Conservation (phyloP, 2,797 vertebrate genomes). For the Periophthalmus magnuspinnatus region DNA sequence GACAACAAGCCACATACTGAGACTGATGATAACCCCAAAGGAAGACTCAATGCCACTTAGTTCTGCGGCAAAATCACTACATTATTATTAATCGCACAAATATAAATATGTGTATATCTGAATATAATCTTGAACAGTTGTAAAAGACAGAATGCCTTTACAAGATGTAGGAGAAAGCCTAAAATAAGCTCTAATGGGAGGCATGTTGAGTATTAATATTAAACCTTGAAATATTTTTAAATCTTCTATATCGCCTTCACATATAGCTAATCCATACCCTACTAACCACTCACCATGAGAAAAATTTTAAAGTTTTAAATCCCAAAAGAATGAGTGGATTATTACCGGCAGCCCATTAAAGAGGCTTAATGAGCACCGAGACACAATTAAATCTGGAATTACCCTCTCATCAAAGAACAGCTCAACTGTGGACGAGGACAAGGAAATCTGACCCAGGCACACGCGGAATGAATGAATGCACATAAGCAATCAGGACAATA, state of each 20-base stretch:
- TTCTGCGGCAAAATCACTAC: neutral
- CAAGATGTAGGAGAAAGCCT: constrained; percentile 13
- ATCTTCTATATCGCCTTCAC: constrained; percentile 40
- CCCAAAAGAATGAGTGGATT: constrained; percentile 72
- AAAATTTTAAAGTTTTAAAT: constrained; percentile 59
- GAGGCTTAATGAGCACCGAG: constrained; percentile 75
- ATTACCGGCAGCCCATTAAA: constrained; percentile 78
- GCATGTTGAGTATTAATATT: constrained; percentile 39
- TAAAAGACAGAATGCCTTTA: constrained; percentile 13
- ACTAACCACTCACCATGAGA: constrained; percentile 49
- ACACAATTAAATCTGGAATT: constrained; percentile 81
- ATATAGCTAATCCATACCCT: constrained; percentile 51
- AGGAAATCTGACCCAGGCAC: constrained; percentile 63
- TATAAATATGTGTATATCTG: neutral
- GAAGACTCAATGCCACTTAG: neutral
- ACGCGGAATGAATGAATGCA: constrained; percentile 35
- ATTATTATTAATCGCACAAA: neutral
- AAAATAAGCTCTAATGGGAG: constrained; percentile 31
- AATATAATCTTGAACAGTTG: neutral
- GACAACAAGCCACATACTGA: constrained; percentile 9
- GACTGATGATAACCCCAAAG: neutral
- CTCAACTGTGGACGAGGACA: constrained; percentile 70
- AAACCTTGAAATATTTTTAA: constrained; percentile 42
- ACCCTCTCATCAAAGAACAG: constrained; percentile 77
- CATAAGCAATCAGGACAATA: constrained; percentile 49